phyloP scores from a whole-genome alignment of 1,140 invertebrate genomes.

The Apis dorsata region DNA sequence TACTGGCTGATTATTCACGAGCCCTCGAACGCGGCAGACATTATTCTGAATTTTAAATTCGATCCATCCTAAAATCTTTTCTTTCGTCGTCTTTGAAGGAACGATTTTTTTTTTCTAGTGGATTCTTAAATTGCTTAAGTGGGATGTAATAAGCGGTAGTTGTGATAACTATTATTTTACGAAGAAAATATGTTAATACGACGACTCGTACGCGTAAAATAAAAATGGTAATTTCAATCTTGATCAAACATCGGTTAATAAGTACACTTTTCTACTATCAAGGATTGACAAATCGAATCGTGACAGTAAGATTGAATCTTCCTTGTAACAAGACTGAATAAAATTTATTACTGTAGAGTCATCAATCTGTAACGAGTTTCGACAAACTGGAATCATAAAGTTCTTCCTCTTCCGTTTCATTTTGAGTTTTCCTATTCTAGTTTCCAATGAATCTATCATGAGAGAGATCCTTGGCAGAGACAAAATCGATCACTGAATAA shows the following conservation, averaged over 20 bases:
- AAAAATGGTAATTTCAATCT: too few relatives aligned
- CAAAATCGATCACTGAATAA: not conserved
- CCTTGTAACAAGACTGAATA: too few relatives aligned
- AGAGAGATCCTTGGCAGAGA: not conserved
- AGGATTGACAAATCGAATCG: not conserved
- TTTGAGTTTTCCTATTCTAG: not conserved
- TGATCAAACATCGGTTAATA: too few relatives aligned
- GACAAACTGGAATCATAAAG: conserved; percentile 24
- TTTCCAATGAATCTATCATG: not conserved
- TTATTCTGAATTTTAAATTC: conserved; percentile 21
- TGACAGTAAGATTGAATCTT: not conserved
- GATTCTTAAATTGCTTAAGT: too few relatives aligned
- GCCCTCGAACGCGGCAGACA: not conserved
- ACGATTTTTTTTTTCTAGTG: too few relatives aligned
- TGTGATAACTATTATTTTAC: too few relatives aligned
- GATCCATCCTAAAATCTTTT: not conserved
- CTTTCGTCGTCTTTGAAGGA: too few relatives aligned
- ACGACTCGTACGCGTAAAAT: too few relatives aligned
- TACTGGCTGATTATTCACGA: conserved; percentile 34
- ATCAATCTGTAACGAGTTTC: conserved; percentile 16
- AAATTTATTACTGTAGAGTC: not conserved
- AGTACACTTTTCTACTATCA: not conserved
- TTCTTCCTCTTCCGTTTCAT: not conserved
- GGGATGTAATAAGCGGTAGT: too few relatives aligned
- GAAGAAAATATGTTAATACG: too few relatives aligned